A percentile compares a stretch with the other conserved stretches of the same genome.
Evolutionary conservation across 2,888 invertebrate genomes (phyloP).

Genomic region (Petrolisthes cinctipes): DNA sequence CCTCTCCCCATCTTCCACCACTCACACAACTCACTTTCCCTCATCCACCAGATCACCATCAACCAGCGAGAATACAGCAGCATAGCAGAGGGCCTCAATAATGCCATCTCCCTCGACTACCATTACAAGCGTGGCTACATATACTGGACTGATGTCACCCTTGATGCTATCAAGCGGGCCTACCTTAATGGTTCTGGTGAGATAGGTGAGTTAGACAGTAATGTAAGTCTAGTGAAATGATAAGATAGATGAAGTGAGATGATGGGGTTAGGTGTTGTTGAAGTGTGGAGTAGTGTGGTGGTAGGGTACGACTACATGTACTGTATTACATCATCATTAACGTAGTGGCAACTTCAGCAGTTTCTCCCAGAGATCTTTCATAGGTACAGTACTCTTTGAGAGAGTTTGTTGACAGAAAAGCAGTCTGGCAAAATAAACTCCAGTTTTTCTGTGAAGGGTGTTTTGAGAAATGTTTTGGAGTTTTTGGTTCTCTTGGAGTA

Average conservation of each 20-base stretch:
- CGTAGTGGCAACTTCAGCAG: no score
- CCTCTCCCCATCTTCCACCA: neutral
- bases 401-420: no score
- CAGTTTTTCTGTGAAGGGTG: no score
- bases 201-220: constrained; percentile 41
- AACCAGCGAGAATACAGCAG: constrained; percentile 48
- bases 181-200: constrained; percentile 57
- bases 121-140: constrained; percentile 82
- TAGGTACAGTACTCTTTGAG: no score
- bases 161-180: constrained; percentile 64
- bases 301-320: no score
- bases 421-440: no score
- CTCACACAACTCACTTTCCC: neutral
- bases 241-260: neutral
- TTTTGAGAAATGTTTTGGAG: no score
- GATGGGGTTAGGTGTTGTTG: no score
- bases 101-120: constrained; percentile 87
- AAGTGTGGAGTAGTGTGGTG: no score
- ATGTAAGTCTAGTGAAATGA: neutral
- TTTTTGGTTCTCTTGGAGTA: no score
- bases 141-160: constrained; percentile 87
- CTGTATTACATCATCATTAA: no score
- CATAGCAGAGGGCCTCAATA: constrained; percentile 77
- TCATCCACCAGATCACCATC: constrained; percentile 58
- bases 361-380: no score